A percentile compares a stretch with the other conserved stretches of the same genome.
Conservation (phyloP, 2,797 vertebrate species). For the Neopelma chrysocephalum region DNA sequence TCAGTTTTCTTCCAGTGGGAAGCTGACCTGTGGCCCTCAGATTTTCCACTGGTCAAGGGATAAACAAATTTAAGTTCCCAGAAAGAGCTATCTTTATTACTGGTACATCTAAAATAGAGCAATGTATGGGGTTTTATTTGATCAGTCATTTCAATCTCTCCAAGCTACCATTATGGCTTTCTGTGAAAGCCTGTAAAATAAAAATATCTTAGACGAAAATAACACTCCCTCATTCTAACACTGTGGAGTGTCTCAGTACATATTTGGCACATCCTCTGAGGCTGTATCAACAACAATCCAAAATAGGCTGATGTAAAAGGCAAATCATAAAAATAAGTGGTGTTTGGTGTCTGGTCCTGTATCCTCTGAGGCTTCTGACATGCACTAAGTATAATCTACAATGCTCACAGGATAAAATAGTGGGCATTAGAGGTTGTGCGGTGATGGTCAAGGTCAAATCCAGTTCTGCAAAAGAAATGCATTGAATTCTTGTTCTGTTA, state of each 20-base stretch:
- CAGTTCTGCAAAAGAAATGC: background rate
- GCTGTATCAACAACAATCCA: background rate
- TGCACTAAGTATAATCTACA: background rate
- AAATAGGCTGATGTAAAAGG: slow-evolving; percentile 12
- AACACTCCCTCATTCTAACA: slow-evolving; percentile 13
- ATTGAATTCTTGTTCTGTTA: background rate
- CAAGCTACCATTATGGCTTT: slow-evolving; percentile 10
- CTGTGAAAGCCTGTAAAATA: slow-evolving; percentile 34
- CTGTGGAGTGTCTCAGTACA: background rate
- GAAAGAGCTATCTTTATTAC: background rate
- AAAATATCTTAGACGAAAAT: slow-evolving; percentile 50
- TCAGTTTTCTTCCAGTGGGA: background rate
- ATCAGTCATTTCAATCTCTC: background rate
- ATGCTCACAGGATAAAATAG: background rate
- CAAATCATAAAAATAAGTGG: background rate
- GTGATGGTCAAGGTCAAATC: background rate
- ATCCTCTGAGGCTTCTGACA: background rate
- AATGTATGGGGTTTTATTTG: background rate
- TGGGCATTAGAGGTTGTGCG: background rate
- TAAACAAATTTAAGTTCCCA: background rate
- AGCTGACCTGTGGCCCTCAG: background rate
- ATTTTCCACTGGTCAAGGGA: background rate
- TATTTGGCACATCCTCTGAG: slow-evolving; percentile 31
- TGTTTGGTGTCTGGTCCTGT: background rate
- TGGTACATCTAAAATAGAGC: background rate